Base-by-base conservation (phyloP, 2,113 vertebrate genomes). In the Pogonocichla stellata region DNA sequence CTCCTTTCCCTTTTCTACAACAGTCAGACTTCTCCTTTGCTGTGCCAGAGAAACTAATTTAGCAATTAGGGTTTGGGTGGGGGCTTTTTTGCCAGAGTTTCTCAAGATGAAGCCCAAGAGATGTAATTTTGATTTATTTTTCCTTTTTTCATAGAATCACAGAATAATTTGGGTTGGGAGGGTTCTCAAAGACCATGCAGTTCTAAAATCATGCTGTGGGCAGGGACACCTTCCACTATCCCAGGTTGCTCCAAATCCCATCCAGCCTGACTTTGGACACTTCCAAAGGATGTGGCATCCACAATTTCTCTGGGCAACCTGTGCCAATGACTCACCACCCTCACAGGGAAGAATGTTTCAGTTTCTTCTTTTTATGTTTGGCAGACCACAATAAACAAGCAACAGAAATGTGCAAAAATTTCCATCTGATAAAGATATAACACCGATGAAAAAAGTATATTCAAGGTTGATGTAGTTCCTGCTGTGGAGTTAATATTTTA, bases 371-470 rank as follows among this genome's bases (percentile, higher is more conserved):
- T 65, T 33, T 31, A 3, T 38, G 16, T 86, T 65, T 3, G 0
- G 19, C 15, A n/a, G 26, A 71, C 8, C 16, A 83, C 38, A 53
- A 74, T 80, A 94, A 70, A 1, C 29, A 86, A 91, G 48, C 19
- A 64, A 25, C 4, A 61, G 8, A 51, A 87, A 67, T 2, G 1
- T 2, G 0, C 7, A 33, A 3, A 3, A 23, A 72, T 34, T 53
- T 88, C 18, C 31, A 42, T 9, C 9, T n/a, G 50, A 61, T 66
- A 61, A 54, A 87, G 10, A 7, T 17, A 7, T 12, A 54, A 43
- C 1, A 48, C 43, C 25, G 50, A 67, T 7, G n/a, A 51, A 31
- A 36, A 17, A 15, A 22, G 8, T 3, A 9, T 33, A 47, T 47
- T 72, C 48, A 71, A 48, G 2, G 25, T 40, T 62, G 19, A 31